A percentile compares a stretch with the other conserved stretches of the same genome.
Evolutionary conservation across 2,888 invertebrate genomes (phyloP).

Genomic region (Aleiodes testaceus): DNA sequence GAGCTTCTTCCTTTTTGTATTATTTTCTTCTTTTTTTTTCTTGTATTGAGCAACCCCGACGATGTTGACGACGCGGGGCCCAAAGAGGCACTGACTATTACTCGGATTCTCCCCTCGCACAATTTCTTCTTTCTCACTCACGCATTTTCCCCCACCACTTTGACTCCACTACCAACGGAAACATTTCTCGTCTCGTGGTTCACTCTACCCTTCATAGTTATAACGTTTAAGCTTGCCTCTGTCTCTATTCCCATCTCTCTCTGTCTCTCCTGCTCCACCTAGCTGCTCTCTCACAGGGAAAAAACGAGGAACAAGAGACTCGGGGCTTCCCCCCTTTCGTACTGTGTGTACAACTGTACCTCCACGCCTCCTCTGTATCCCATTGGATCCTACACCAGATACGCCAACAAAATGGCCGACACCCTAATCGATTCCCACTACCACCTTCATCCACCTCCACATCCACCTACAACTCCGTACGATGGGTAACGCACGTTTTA

Average conservation of each 20-base stretch:
- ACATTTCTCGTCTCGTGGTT: neutral
- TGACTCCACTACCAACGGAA: slow-evolving; percentile 17
- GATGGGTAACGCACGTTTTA: slow-evolving; percentile 38
- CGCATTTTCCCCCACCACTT: slow-evolving; percentile 31
- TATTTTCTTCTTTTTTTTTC: slow-evolving; percentile 26
- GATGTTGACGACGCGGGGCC: slow-evolving; percentile 68
- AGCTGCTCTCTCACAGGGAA: slow-evolving; percentile 8
- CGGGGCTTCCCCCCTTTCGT: neutral
- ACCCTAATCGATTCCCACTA: slow-evolving; percentile 67
- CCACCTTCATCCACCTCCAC: slow-evolving; percentile 50
- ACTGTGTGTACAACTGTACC: slow-evolving; percentile 41
- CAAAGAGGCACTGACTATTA: slow-evolving; percentile 68
- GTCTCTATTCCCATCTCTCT: slow-evolving; percentile 13
- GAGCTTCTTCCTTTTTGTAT: neutral
- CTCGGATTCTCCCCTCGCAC: slow-evolving; percentile 44
- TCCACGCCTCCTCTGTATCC: slow-evolving; percentile 64
- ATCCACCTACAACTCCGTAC: slow-evolving; percentile 27
- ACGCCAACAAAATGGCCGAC: slow-evolving; percentile 71
- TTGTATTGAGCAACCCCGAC: slow-evolving; percentile 52
- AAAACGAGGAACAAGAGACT: slow-evolving; percentile 5
- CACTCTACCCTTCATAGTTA: slow-evolving; percentile 39
- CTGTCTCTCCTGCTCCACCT: neutral
- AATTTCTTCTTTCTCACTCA: slow-evolving; percentile 30
- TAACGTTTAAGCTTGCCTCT: neutral
- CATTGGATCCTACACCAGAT: slow-evolving; percentile 56